Evolutionary conservation across 2,888 invertebrate genomes (phyloP).

Genomic region (Hyposoter didymator): DNA sequence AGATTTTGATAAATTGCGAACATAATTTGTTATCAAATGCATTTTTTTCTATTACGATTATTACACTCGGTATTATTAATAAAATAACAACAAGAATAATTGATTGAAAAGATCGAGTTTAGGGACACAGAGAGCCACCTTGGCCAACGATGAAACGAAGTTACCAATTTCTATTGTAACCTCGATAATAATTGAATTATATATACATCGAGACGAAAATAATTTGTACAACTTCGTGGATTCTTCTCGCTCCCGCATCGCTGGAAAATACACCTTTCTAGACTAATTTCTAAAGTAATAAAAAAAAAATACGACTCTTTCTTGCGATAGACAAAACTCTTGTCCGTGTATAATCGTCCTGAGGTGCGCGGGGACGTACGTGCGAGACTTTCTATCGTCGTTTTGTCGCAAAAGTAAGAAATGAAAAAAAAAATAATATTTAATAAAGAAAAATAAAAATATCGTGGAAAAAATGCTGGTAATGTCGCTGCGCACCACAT

Average conservation of each 20-base stretch:
- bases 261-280: conserved; percentile 65
- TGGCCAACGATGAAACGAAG: conserved; percentile 52
- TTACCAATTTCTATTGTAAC: conserved; percentile 28
- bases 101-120: conserved; percentile 26
- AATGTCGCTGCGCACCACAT: conserved; percentile 51
- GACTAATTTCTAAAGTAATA: conserved; percentile 63
- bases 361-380: conserved; percentile 53
- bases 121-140: conserved; percentile 15
- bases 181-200: conserved; percentile 42
- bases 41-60: conserved; percentile 57
- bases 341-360: conserved; percentile 54
- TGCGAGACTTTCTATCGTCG: conserved; percentile 56
- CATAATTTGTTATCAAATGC: conserved; percentile 47
- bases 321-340: conserved; percentile 58
- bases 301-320: conserved; percentile 56
- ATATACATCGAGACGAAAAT: background rate
- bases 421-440: conserved; percentile 3
- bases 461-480: conserved; percentile 36
- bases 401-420: conserved; percentile 42
- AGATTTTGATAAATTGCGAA: conserved; percentile 22
- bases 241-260: conserved; percentile 63
- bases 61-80: conserved; percentile 38
- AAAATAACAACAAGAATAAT: conserved; percentile 25
- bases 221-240: conserved; percentile 44
- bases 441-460: background rate